These are phyloP conservation scores for Tillus elongatus DNA, from an alignment of 2,888 invertebrate species.

Conservation along the genomic window DNA sequence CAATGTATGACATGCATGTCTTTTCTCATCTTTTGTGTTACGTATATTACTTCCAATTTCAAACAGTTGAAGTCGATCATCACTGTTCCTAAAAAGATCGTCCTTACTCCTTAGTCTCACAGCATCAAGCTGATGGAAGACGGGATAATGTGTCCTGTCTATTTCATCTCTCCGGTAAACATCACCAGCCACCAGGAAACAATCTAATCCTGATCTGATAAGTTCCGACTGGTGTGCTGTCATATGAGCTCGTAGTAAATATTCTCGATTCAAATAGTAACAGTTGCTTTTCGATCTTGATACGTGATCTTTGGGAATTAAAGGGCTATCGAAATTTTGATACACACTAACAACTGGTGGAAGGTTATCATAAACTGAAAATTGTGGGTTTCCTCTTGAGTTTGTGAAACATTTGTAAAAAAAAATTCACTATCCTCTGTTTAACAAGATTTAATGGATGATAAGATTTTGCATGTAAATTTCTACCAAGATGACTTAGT, in stretches of 20 bases:
- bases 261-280: slow-evolving; percentile 79
- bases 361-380: slow-evolving; percentile 81
- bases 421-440: slow-evolving; percentile 71
- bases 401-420: slow-evolving; percentile 73
- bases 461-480: slow-evolving; percentile 64
- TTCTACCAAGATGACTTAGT: slow-evolving; percentile 64
- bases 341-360: slow-evolving; percentile 74
- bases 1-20: slow-evolving; percentile 78
- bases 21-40: slow-evolving; percentile 42
- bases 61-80: slow-evolving; percentile 55
- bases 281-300: slow-evolving; percentile 84
- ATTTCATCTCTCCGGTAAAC: slow-evolving; percentile 95
- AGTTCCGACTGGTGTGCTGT: slow-evolving; percentile 91
- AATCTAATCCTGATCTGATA: slow-evolving; percentile 75
- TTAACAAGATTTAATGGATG: slow-evolving; percentile 82
- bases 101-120: slow-evolving; percentile 67
- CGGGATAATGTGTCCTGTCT: slow-evolving; percentile 90
- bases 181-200: slow-evolving; percentile 89
- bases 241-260: slow-evolving; percentile 81
- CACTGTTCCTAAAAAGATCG: slow-evolving; percentile 52
- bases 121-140: slow-evolving; percentile 93
- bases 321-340: slow-evolving; percentile 90
- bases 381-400: slow-evolving; percentile 65
- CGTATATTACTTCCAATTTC: slow-evolving; percentile 45
- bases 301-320: slow-evolving; percentile 80